Base-by-base conservation (phyloP, 64 coral and sea anemone genomes). In the Stichodactyla mertensii region DNA sequence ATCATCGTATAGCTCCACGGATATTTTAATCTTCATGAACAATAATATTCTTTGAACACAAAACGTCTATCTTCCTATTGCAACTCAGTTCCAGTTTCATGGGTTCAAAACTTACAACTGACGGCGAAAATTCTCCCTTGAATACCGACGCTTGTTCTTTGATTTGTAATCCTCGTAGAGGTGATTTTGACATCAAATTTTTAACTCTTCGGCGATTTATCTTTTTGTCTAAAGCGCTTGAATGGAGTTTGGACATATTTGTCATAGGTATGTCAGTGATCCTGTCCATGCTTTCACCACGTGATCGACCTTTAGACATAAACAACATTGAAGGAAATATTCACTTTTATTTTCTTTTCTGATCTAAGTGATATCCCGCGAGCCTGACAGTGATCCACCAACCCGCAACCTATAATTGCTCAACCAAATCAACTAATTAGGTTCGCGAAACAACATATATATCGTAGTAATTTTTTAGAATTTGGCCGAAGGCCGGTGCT, bases 111-210 rank as follows among this genome's bases (percentile, higher is more conserved):
- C 80, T 52, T 82, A 82, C 80, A 51, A 52, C 24, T 27, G 80
- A 82, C 12, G 80, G 80, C 4, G 52, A 55, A 52, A 82, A 82
- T 6, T 82, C 52, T 55, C 80, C 80, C 52, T 57, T 82, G 80
- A 82, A 82, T 9, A 82, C 22, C 52, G 11, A 7, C 10, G 80
- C 55, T 16, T 54, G 52, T 22, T 57, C 80, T 18, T 54, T 19
- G 80, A 82, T 51, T 26, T 82, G 69, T 23, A 74, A 74, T 74
- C 69, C 24, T 11, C 69, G n/a, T 11, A 74, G 24, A 28, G 11
- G 69, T 7, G 69, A 74, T 8, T 74, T 74, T 6, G 20, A 27
- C 69, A 13, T 31, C 26, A 31, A 31, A n/a, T 10, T 31, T 23
- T 74, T 74, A 66, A 66, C 7, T n/a, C 19, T n/a, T n/a, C 62